Conservation (phyloP, 2,113 vertebrate species). For the Engystomops pustulosus region DNA sequence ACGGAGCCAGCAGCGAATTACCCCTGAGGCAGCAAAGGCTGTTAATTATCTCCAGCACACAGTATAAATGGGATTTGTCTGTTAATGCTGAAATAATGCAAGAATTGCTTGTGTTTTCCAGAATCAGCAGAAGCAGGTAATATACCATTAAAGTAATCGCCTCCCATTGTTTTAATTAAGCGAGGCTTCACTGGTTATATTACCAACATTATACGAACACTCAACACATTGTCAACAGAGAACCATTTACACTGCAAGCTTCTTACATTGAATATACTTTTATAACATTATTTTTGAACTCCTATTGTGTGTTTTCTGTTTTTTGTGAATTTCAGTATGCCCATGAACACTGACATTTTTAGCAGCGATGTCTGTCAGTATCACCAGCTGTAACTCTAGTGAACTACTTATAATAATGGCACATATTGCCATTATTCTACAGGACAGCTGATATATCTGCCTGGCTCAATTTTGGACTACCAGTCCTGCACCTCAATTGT, state of each 20-base stretch:
- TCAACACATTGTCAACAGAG: constrained; percentile 25
- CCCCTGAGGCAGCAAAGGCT: constrained; percentile 42
- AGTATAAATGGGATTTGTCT: constrained; percentile 49
- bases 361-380: background rate
- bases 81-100: constrained; percentile 50
- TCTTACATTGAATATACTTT: background rate
- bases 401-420: too few species aligned
- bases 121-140: constrained; percentile 51
- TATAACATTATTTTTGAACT: constrained; percentile 1
- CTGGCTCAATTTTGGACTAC: too few species aligned
- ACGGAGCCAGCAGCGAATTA: constrained; percentile 39
- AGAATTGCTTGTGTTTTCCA: constrained; percentile 36
- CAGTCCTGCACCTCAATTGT: too few species aligned
- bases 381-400: too few species aligned
- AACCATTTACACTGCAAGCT: background rate
- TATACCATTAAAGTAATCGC: constrained; percentile 40
- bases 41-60: constrained; percentile 52
- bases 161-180: constrained; percentile 50
- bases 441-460: too few species aligned
- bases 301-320: background rate
- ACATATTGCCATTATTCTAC: too few species aligned
- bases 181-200: constrained; percentile 31
- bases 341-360: background rate
- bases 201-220: constrained; percentile 24
- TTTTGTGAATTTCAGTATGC: background rate